Evolutionary conservation across 2,113 vertebrate genomes (phyloP), one percentile per base, ranked within the genome.

Genomic region (Prochilodus magdalenae): DNA sequence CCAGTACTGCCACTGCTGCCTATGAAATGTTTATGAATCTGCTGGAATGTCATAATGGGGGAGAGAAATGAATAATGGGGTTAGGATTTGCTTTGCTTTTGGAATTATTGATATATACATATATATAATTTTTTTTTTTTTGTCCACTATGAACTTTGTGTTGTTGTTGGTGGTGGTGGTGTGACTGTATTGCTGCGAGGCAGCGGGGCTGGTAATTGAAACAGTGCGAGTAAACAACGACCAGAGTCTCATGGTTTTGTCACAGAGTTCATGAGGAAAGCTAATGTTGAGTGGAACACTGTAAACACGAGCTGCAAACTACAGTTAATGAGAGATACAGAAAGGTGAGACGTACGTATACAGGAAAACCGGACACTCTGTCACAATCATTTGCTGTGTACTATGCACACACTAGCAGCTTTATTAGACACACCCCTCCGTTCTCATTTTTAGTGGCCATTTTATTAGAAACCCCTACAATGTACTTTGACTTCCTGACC

Each of bases 31-130:
- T 60, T 66, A 67, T 44, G 49, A 75, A 74, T 29, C 47, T 1
- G 16, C 20, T 40, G 29, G 14, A 60, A 53, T 81, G 72, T 81
- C 74, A 66, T 36, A 75, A 59, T 8, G 51, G 11, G 8, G 57
- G 55, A 22, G 24, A 70, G 44, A 44, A 69, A 44, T 44, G 12
- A 81, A 69, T 81, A 16, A 75, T 69, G 27, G 15, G 65, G 80
- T n/a, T 0, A 44, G 71, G 60, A 27, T 16, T 22, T 75, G 66
- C 27, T 77, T 49, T 60, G 33, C 27, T 66, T 55, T 76, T 75
- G 62, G 53, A 71, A 77, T 77, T 82, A 71, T 71, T 77, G 65
- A 74, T 67, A 2, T 44, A n/a, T n/a, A n/a, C n/a, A n/a, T 81
- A 33, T 67, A 66, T 67, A 55, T 30, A 66, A 12, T 67, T 66